Evolutionary conservation across 2,113 vertebrate species (phyloP).

Genomic region (Leptocoma aspasia): DNA sequence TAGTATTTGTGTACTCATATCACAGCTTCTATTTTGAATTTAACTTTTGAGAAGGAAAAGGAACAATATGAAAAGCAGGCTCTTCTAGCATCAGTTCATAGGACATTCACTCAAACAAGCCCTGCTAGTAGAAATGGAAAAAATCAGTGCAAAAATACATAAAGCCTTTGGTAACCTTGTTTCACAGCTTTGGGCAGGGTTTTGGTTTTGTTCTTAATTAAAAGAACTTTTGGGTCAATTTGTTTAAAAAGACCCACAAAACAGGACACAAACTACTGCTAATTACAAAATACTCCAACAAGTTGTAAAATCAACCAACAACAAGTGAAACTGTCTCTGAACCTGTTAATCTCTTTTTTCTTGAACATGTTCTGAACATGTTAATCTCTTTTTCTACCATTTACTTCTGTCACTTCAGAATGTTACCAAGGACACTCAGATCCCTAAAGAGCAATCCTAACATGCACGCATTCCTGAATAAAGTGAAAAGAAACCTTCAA

Average conservation of each 20-base stretch:
- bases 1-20: background rate
- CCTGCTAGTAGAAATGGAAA: background rate
- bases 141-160: background rate
- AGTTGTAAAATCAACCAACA: background rate
- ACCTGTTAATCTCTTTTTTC: background rate
- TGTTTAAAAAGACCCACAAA: background rate
- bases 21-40: background rate
- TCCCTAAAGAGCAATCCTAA: background rate
- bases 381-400: background rate
- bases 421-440: background rate
- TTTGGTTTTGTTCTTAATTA: background rate
- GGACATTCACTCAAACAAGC: background rate
- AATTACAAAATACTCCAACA: background rate
- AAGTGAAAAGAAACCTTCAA: background rate
- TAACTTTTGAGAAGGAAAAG: background rate
- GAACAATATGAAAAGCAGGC: background rate
- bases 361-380: too few species aligned
- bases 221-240: background rate
- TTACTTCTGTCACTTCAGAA: background rate
- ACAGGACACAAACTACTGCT: background rate
- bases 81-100: background rate
- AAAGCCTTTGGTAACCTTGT: background rate
- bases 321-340: background rate
- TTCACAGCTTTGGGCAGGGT: background rate
- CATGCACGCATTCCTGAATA: background rate